Evolutionary conservation across 2,888 invertebrate species (phyloP), one percentile per base, ranked within the genome.

Genomic region (Trissolcus japonicus): DNA sequence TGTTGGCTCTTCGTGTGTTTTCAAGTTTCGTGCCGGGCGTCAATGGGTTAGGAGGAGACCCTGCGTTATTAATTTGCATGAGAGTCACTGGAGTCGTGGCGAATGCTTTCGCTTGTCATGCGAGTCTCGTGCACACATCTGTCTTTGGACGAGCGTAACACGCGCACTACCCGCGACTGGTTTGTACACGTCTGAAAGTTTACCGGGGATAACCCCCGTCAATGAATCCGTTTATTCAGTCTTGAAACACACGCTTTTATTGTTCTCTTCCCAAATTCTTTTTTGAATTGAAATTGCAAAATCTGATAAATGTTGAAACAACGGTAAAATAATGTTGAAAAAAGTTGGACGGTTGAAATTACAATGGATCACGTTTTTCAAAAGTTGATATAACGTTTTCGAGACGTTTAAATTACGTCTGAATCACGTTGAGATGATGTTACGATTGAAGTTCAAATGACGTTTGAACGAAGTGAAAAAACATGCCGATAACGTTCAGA

Each of bases 211-310:
- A 86, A 83, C 83, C 80, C 67, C 74, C 84, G 85, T 35, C 35
- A 86, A 86, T 86, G 83, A 83, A 82, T 82, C 84, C 84, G 82
- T 84, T 86, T 86, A 86, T 86, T 85, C 83, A 84, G 85, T 86
- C 85, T 83, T 80, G 76, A 82, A 74, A 82, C 79, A 80, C 71
- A 67, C 79, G 50, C 79, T 59, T 77, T 69, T 67, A 56, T 53
- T 51, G 35, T 35, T 35, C 9, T 35, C 9, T 9, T 2, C 19
- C 19, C 19, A 29, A 3, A 3, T 7, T 29, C 29, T 29, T 29
- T 4, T 19, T n/a, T n/a, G n/a, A 19, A 19, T 19, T 19, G 19
- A 19, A 19, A 19, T 19, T 19, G 1, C 19, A 19, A 19, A 1
- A 19, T 19, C 19, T 2, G 2, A 19, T 19, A 19, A 19, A 19